A percentile compares a stretch with the other conserved stretches of the same genome.
These are phyloP conservation scores for Macrobrachium rosenbergii DNA, from an alignment of 1,140 invertebrate genomes.

Conservation along the genomic window DNA sequence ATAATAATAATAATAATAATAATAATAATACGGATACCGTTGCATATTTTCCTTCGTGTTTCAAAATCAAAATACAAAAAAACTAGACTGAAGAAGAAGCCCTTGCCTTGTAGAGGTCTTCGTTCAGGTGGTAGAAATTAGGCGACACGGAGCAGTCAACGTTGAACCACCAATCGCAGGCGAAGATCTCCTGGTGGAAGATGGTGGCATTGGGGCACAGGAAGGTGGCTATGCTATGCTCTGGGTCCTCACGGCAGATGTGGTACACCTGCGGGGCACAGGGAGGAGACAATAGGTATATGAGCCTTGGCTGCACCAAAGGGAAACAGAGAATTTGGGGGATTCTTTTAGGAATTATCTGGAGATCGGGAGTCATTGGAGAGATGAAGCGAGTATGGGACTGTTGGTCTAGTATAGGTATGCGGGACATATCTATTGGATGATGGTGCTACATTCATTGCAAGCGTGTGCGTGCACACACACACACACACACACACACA, in stretches of 20 bases:
- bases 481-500: no score
- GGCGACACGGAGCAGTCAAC: conserved; percentile 71
- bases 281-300: neutral
- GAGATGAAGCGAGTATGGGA: no score
- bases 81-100: neutral
- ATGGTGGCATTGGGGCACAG: conserved; percentile 68
- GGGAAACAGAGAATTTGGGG: neutral
- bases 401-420: no score
- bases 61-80: neutral
- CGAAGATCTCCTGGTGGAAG: conserved; percentile 75
- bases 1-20: no score
- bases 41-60: no score
- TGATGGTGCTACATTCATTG: no score
- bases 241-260: conserved; percentile 74
- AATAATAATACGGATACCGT: no score
- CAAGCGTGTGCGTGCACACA: no score
- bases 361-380: no score
- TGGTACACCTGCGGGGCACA: conserved; percentile 6
- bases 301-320: no score
- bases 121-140: conserved; percentile 47
- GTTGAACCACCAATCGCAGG: conserved; percentile 76
- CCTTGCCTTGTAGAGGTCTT: conserved; percentile 4
- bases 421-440: no score
- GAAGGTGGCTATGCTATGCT: neutral
- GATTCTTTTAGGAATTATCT: no score